phyloP scores from a whole-genome alignment of 2,113 vertebrate genomes.

The Phyllostomus discolor region DNA sequence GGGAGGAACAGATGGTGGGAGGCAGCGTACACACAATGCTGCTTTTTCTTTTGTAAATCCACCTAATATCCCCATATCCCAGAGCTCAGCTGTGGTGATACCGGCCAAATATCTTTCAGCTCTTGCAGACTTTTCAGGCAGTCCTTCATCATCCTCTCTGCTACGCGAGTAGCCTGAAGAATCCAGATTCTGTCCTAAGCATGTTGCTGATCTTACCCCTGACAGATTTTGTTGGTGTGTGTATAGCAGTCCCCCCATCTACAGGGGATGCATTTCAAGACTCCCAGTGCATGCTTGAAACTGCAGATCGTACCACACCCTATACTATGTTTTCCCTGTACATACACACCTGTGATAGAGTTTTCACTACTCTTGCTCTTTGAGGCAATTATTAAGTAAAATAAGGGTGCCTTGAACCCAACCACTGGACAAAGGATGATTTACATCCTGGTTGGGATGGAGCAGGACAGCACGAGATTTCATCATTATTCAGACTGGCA shows the following conservation, averaged over 20 bases:
- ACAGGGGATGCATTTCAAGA: not conserved
- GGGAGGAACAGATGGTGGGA: slow-evolving; percentile 58
- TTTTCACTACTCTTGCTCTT: not conserved
- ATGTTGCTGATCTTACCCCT: not conserved
- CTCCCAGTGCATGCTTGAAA: not conserved
- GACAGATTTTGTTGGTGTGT: not conserved
- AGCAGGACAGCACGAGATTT: not conserved
- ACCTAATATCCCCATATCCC: not conserved
- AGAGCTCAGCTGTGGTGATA: not conserved
- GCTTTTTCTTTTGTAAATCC: slow-evolving; percentile 51
- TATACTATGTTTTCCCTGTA: not conserved
- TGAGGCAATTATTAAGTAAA: not conserved
- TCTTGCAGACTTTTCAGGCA: not conserved
- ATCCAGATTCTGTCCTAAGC: not conserved
- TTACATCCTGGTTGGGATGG: not conserved
- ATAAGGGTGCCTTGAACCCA: not conserved
- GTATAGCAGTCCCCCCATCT: not conserved
- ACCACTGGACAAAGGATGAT: not conserved
- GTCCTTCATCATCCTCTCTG: not conserved
- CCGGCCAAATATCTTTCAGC: slow-evolving; percentile 15
- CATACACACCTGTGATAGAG: not conserved
- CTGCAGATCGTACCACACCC: not conserved
- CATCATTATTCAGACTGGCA: not conserved
- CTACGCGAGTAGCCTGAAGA: not conserved
- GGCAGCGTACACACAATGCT: slow-evolving; percentile 31